Conservation (phyloP, 2,797 vertebrate genomes). For the Schizothorax lantsangensis region DNA sequence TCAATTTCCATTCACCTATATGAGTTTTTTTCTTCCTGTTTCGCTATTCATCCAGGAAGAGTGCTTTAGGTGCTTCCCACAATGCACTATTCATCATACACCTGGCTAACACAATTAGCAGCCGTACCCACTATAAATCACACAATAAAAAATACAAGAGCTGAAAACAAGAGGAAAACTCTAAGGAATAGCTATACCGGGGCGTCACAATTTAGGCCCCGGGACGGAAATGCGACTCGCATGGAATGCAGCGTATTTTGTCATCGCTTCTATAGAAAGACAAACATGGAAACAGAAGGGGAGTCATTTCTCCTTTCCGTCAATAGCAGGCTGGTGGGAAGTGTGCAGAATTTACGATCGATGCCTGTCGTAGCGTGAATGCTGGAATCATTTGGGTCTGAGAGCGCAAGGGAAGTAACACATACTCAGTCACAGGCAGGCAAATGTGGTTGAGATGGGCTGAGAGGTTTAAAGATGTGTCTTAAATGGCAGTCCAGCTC, state of each 20-base stretch:
- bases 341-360: constrained; percentile 49
- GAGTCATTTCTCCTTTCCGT: constrained; percentile 42
- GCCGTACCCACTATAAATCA: constrained; percentile 55
- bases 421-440: constrained; percentile 48
- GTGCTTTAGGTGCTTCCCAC: constrained; percentile 56
- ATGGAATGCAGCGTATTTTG: constrained; percentile 69
- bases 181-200: constrained; percentile 28
- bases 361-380: constrained; percentile 42
- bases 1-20: constrained; percentile 42
- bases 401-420: constrained; percentile 48
- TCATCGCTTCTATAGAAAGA: constrained; percentile 53
- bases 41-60: constrained; percentile 34
- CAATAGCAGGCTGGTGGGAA: constrained; percentile 44
- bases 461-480: constrained; percentile 12
- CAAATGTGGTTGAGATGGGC: constrained; percentile 2
- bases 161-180: constrained; percentile 52
- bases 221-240: constrained; percentile 52
- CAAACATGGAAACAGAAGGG: constrained; percentile 43
- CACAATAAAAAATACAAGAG: constrained; percentile 40
- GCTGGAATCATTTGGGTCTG: constrained; percentile 55
- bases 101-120: constrained; percentile 58
- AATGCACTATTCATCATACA: constrained; percentile 59
- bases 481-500: constrained; percentile 3
- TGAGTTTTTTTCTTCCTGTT: constrained; percentile 44
- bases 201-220: constrained; percentile 10